These are phyloP conservation scores for Coleophora deauratella DNA, from an alignment of 2,888 invertebrate genomes.

Conservation along the genomic window DNA sequence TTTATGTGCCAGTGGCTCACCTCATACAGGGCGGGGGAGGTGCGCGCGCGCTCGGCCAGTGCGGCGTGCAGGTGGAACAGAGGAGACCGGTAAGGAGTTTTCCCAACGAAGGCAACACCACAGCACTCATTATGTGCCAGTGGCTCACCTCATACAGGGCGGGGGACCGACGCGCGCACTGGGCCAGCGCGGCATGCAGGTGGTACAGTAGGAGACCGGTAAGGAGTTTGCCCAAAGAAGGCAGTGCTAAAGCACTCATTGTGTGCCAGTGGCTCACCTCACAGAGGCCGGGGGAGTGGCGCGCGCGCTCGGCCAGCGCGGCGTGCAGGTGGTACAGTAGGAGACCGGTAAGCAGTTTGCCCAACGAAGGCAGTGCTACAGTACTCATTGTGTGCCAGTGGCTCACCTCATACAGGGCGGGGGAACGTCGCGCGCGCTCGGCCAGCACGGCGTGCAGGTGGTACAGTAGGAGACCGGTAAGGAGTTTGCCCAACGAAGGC, in stretches of 20 bases:
- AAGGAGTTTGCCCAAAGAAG: constrained; percentile 70
- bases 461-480: constrained; percentile 64
- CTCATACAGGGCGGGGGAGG: constrained; percentile 57
- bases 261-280: constrained; percentile 20
- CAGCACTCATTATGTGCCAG: neutral
- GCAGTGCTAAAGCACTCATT: constrained; percentile 33
- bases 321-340: constrained; percentile 69
- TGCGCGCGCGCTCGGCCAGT: constrained; percentile 66
- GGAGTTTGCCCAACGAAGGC: constrained; percentile 70
- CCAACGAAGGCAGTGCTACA: constrained; percentile 63
- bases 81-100: constrained; percentile 67
- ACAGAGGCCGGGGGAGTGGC: constrained; percentile 57
- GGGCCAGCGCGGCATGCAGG: constrained; percentile 68
- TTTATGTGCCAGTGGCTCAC: neutral
- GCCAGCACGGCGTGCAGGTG: constrained; percentile 70
- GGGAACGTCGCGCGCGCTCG: constrained; percentile 62
- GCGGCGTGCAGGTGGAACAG: constrained; percentile 69
- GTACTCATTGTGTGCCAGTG: neutral
- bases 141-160: constrained; percentile 44
- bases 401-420: constrained; percentile 48
- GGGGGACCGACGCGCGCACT: constrained; percentile 61
- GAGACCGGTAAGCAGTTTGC: constrained; percentile 56
- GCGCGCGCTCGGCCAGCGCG: constrained; percentile 66
- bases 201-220: constrained; percentile 66
- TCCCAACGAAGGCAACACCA: no score